Evolutionary conservation across 2,888 invertebrate genomes (phyloP).

Genomic region (Acanthosepion pharaonis): DNA sequence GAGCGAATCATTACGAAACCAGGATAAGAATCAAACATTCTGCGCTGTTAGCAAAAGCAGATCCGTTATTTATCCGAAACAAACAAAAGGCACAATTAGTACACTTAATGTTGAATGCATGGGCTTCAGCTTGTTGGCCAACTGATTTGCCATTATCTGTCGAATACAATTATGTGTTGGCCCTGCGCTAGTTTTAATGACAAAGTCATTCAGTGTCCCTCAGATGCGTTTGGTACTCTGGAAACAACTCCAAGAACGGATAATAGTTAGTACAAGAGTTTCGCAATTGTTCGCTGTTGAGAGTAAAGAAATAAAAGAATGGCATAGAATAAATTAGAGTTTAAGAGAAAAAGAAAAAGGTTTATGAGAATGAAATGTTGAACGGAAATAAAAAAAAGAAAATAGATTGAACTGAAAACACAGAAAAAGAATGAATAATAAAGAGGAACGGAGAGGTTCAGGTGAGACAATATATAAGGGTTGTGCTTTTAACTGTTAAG

Average conservation of each 20-base stretch:
- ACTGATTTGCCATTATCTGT: background rate
- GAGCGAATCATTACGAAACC: background rate
- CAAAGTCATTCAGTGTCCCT: background rate
- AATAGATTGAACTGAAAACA: no score
- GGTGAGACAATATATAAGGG: no score
- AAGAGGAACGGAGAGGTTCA: no score
- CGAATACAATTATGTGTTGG: background rate
- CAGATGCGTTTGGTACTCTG: background rate
- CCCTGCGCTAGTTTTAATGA: background rate
- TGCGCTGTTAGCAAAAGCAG: background rate
- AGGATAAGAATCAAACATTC: background rate
- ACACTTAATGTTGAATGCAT: background rate
- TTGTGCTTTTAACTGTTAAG: no score
- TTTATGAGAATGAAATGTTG: no score
- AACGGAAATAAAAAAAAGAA: no score
- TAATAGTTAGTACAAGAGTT: background rate
- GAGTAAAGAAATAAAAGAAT: background rate
- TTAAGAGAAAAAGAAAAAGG: background rate
- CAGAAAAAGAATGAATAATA: no score
- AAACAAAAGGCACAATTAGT: background rate
- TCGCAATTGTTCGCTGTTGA: accelerated
- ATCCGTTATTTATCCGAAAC: background rate
- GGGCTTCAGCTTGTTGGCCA: background rate
- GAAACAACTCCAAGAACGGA: background rate
- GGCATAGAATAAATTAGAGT: background rate